A percentile compares a stretch with the other conserved stretches of the same genome.
phyloP scores from a whole-genome alignment of 2,113 vertebrate species.

The Plecturocebus donacophilus region DNA sequence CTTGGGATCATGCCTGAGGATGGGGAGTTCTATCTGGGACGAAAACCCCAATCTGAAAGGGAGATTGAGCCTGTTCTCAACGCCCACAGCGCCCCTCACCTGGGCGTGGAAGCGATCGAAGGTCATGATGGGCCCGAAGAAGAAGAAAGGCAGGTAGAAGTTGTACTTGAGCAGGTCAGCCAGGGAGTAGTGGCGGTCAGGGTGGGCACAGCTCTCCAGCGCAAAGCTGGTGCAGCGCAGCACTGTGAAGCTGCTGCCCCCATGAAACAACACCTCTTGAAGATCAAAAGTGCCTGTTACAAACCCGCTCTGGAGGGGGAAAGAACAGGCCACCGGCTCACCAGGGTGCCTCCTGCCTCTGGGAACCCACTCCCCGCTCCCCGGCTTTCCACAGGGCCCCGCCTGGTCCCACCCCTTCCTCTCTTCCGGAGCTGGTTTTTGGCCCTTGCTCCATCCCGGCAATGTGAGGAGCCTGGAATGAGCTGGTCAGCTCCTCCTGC shows the following conservation, averaged over 20 bases:
- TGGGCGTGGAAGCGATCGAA: constrained; percentile 94
- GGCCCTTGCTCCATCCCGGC: background rate
- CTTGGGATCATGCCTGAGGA: background rate
- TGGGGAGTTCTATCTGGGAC: background rate
- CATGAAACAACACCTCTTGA: constrained; percentile 94
- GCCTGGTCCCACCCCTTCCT: background rate
- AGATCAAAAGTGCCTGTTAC: constrained; percentile 92
- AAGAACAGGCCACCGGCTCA: constrained; percentile 65
- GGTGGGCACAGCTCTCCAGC: constrained; percentile 91
- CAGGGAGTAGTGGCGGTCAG: constrained; percentile 92
- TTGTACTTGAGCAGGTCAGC: constrained; percentile 97
- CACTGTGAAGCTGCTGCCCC: constrained; percentile 93
- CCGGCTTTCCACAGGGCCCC: background rate
- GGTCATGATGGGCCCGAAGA: constrained; percentile 97
- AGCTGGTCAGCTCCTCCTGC: background rate
- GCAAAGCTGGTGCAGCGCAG: constrained; percentile 97
- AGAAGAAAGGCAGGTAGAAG: constrained; percentile 99
- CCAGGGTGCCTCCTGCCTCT: background rate
- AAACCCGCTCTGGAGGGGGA: constrained; percentile 88
- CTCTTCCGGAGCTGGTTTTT: background rate
- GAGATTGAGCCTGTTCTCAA: background rate
- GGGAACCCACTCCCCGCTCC: background rate
- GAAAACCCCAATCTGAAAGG: background rate
- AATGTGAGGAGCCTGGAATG: rapidly evolving
- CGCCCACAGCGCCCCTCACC: constrained; percentile 80